A percentile compares a stretch with the other conserved stretches of the same genome.
Evolutionary conservation across 2,113 vertebrate species (phyloP).

Genomic region (Galeopterus variegatus): DNA sequence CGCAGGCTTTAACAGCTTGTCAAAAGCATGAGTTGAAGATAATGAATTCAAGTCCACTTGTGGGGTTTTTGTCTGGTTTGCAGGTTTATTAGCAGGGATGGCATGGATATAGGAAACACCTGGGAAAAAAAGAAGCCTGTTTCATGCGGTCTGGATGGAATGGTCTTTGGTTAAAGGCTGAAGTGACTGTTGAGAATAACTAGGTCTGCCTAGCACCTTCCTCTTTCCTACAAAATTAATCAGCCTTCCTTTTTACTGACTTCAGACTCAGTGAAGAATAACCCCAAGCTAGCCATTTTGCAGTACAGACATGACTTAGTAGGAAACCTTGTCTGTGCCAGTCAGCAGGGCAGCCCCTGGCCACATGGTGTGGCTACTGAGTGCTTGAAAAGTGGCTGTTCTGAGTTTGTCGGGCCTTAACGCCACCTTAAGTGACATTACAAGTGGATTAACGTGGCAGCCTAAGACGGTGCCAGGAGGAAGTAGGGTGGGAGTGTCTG

Average conservation of each 20-base stretch:
- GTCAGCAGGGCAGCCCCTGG: rapidly evolving
- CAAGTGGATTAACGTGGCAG: no score
- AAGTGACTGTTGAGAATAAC: neutral
- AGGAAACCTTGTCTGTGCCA: rapidly evolving
- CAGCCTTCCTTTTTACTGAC: neutral
- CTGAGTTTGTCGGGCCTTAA: no score
- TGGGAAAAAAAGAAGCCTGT: neutral
- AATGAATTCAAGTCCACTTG: conserved; percentile 82
- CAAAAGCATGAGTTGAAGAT: conserved; percentile 78
- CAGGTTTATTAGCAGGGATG: conserved; percentile 75
- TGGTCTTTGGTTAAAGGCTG: neutral
- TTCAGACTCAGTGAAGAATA: neutral
- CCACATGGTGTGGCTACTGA: rapidly evolving
- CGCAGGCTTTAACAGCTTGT: conserved; percentile 81
- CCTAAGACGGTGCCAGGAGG: no score
- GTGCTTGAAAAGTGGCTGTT: rapidly evolving
- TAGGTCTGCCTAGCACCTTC: rapidly evolving
- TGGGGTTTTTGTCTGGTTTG: conserved; percentile 56
- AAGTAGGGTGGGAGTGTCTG: no score
- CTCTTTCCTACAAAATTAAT: neutral
- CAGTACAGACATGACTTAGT: neutral
- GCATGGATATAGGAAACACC: conserved; percentile 6
- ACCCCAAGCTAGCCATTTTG: neutral
- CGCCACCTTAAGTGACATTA: no score
- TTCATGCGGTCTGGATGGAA: neutral